Evolutionary conservation across 2,888 invertebrate genomes (phyloP), one percentile per base, ranked within the genome.

Genomic region (Ptycholaimellus sp.): DNA sequence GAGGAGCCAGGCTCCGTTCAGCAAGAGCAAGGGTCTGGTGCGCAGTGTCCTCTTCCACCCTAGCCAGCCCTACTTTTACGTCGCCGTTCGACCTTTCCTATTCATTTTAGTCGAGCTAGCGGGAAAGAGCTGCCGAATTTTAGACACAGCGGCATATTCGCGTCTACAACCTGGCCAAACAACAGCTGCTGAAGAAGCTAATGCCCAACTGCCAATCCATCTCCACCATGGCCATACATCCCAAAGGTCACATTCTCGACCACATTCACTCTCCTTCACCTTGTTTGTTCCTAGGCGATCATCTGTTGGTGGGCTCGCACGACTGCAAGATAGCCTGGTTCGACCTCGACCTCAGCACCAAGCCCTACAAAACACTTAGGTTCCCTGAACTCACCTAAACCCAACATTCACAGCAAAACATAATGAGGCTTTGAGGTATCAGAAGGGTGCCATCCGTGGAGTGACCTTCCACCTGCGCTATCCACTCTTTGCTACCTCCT

Each of bases 241-340:
- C 87, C 18, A 54, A 57, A 49, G 79, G 71, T 70, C 58, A 47
- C 16, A 6, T n/a, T n/a, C n/a, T n/a, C n/a, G n/a, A n/a, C n/a
- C n/a, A 5, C 13, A n/a, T 23, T 23, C 7, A 23, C 13, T 23
- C 7, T 23, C 13, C 6, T 51, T 37, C 25, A 11, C n/a, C 17
- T 30, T 5, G 1, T 38, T 7, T 18, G 18, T 18, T 33, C n/a
- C 22, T 46, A 58, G 61, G 93, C 0, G 90, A 93, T 64, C 85
- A 96, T 66, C 64, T 96, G 48, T 70, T 96, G 30, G 76, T 85
- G 37, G 82, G 79, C 21, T 83, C 90, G n/a, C 85, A 87, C 60
- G 96, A 96, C 63, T 71, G 82, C 49, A 80, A 82, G 60, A 72
- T 85, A 59, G 67, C 78, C 40, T 96, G 85, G 90, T 93, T 96